Conservation (phyloP, 2,113 vertebrate genomes). For the Catharus fuscescens region DNA sequence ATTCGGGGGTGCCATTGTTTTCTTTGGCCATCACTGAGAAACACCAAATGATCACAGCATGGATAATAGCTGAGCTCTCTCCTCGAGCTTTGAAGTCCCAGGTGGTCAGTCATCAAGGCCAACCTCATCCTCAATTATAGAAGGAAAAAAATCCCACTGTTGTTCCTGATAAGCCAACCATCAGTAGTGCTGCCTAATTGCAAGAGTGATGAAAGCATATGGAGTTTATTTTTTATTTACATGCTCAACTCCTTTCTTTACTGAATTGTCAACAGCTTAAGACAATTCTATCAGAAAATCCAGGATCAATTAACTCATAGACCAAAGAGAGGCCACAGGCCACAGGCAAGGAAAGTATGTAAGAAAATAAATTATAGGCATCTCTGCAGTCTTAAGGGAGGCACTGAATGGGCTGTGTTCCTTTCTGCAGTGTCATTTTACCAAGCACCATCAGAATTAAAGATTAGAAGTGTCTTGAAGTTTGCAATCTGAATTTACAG, state of each 20-base stretch:
- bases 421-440: background rate
- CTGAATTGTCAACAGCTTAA: background rate
- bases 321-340: background rate
- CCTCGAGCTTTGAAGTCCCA: background rate
- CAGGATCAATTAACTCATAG: conserved; percentile 7
- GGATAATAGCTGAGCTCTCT: background rate
- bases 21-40: background rate
- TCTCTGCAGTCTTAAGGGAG: background rate
- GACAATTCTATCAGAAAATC: conserved; percentile 2
- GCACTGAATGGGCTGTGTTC: background rate
- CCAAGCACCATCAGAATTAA: background rate
- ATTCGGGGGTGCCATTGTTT: background rate
- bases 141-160: background rate
- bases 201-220: background rate
- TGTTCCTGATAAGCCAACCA: conserved; percentile 32
- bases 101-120: background rate
- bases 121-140: background rate
- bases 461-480: background rate
- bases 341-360: background rate
- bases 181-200: background rate
- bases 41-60: background rate
- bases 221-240: conserved; percentile 1
- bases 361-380: background rate
- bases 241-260: background rate
- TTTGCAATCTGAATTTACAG: background rate